phyloP scores from a whole-genome alignment of 2,113 vertebrate species.

The Eublepharis macularius region DNA sequence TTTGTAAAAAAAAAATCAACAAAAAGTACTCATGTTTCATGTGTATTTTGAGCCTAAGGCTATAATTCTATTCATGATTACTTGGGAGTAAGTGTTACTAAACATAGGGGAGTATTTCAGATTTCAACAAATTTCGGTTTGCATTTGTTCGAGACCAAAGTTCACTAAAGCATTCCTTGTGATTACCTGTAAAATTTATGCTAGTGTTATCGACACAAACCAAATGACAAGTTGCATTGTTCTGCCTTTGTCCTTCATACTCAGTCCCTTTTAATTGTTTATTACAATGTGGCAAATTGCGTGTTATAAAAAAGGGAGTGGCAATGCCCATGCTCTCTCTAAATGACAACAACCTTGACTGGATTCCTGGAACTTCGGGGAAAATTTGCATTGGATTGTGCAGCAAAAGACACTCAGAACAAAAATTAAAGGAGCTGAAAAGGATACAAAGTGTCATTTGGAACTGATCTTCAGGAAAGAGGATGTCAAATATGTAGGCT shows the following conservation, averaged over 20 bases:
- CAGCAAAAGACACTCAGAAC: not conserved
- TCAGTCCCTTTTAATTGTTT: not conserved
- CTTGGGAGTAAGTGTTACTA: too few species aligned
- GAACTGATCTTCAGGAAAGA: not conserved
- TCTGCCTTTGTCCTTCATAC: not conserved
- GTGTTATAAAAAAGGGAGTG: not conserved
- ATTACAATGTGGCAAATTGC: not conserved
- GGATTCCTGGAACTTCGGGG: not conserved
- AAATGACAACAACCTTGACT: not conserved
- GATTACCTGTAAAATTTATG: not conserved
- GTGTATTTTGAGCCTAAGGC: too few species aligned
- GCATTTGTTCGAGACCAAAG: not conserved
- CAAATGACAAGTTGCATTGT: not conserved
- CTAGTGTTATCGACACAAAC: not conserved
- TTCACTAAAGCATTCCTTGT: not conserved
- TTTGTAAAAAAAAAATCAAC: too few species aligned
- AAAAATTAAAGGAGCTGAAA: not conserved
- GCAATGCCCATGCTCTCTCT: not conserved
- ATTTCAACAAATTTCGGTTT: too few species aligned
- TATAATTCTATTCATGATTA: too few species aligned
- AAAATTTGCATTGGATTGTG: not conserved
- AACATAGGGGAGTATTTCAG: too few species aligned
- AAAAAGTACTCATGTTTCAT: too few species aligned
- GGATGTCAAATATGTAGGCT: not conserved
- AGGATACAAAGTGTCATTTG: not conserved